Conservation (phyloP, 2,797 vertebrate species). For the Clarias platycephalus region DNA sequence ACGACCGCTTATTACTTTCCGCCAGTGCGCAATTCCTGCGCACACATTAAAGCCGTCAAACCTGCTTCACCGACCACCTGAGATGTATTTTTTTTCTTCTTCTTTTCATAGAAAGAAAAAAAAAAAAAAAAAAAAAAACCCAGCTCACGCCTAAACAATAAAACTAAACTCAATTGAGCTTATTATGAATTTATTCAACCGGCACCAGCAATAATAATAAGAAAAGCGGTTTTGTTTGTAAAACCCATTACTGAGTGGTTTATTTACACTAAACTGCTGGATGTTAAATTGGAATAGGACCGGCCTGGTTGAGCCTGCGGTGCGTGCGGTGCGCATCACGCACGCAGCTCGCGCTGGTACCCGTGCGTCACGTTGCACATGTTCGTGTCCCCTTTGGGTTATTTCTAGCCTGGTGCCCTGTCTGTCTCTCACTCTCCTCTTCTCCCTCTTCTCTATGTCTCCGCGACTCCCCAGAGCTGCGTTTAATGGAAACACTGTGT, state of each 20-base stretch:
- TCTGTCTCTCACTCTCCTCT: background rate
- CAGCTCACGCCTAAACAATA: conserved; percentile 45
- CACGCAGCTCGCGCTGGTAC: background rate
- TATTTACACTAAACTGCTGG: background rate
- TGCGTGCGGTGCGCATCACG: conserved; percentile 5
- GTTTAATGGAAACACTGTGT: conserved; percentile 92
- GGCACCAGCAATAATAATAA: background rate
- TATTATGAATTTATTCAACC: background rate
- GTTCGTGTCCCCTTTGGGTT: background rate
- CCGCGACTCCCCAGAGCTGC: conserved; percentile 67
- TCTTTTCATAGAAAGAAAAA: conserved; percentile 33
- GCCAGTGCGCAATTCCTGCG: conserved; percentile 24
- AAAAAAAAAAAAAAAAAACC: conserved; percentile 44
- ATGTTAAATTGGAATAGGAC: too few species aligned
- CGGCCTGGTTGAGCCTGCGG: background rate
- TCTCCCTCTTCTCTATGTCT: conserved; percentile 62
- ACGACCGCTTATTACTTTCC: conserved; percentile 56
- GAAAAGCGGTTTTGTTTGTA: background rate
- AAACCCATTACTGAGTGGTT: background rate
- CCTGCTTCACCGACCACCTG: conserved; percentile 63
- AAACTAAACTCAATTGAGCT: background rate
- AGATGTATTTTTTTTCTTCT: conserved; percentile 51
- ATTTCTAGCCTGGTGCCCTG: background rate
- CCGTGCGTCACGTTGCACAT: conserved; percentile 15
- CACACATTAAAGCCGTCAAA: conserved; percentile 66